Base-by-base conservation (phyloP, 2,797 vertebrate species). In the Florisuga fusca region DNA sequence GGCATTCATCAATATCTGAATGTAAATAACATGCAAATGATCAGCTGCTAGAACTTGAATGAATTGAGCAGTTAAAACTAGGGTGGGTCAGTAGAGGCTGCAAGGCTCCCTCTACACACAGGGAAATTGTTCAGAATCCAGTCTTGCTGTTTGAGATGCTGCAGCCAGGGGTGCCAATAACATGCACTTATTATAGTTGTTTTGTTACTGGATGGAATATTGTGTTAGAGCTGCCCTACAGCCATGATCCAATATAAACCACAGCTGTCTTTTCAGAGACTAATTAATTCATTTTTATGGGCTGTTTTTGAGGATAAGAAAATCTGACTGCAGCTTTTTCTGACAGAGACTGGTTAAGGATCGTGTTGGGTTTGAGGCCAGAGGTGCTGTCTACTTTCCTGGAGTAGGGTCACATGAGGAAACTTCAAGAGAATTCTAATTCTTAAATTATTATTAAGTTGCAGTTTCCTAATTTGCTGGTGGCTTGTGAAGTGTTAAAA, bases 1-100 rank as follows among this genome's bases (percentile, higher is more conserved):
- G 96, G 89, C 99, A 99, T 94, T 99, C 99, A 18, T 99, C 99
- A 20, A 99, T 89, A 97, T 99, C 99, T 99, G 96, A 16, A 86
- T 19, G 84, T 15, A 88, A 71, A 80, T 80, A 84, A 61, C 14
- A 71, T 7, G 41, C 3, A 63, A 10, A 45, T 17, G 4, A 23
- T 95, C 33, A 94, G 3, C 15, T 73, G 23, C 4, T 43, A 17
- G 15, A n/a, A 53, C 50, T 27, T 53, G 26, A 26, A 53, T 53
- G 15, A 53, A 27, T 17, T 77, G 9, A 55, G 46, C 25, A 33
- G 26, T 34, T 25, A 69, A 69, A 57, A 50, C 3, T 12, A 16
- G 8, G 8, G 21, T 20, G 27, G 41, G 26, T 29, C 48, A 13
- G n/a, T 22, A n/a, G 63, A 62, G 83, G 31, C 48, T 26, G 41